Evolutionary conservation across 2,888 invertebrate genomes (phyloP).

Genomic region (Tyria jacobaeae): DNA sequence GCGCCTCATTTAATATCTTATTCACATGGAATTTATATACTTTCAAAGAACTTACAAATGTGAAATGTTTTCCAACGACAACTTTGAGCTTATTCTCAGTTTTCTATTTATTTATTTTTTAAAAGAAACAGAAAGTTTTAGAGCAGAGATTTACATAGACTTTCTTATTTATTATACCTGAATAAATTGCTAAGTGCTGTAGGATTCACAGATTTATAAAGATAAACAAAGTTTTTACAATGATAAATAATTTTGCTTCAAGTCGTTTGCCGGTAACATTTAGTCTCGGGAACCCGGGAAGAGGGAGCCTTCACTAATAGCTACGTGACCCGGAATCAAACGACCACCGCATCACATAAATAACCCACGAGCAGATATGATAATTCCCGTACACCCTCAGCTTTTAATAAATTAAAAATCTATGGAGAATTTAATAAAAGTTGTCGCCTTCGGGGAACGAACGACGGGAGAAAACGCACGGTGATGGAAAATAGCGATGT

Average conservation of each 20-base stretch:
- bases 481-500: slow-evolving; percentile 24
- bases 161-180: too few relatives aligned
- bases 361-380: slow-evolving; percentile 52
- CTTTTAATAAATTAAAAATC: slow-evolving; percentile 48
- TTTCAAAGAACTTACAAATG: slow-evolving; percentile 22
- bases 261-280: too few relatives aligned
- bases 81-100: background rate
- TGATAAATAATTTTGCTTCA: slow-evolving; percentile 49
- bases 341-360: slow-evolving; percentile 43
- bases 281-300: too few relatives aligned
- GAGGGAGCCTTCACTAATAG: slow-evolving; percentile 57
- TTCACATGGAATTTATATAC: slow-evolving; percentile 43
- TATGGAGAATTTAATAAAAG: slow-evolving; percentile 46
- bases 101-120: background rate
- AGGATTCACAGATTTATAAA: too few relatives aligned
- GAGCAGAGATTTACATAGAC: background rate
- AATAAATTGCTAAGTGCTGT: too few relatives aligned
- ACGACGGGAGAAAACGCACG: slow-evolving; percentile 1
- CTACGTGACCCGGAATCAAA: slow-evolving; percentile 67
- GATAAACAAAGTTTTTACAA: too few relatives aligned
- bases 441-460: slow-evolving; percentile 11
- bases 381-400: slow-evolving; percentile 45
- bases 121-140: background rate
- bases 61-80: slow-evolving; percentile 9
- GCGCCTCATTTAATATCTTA: slow-evolving; percentile 50